Evolutionary conservation across 2,113 vertebrate genomes (phyloP).

Genomic region (Chlamydotis undulata): DNA sequence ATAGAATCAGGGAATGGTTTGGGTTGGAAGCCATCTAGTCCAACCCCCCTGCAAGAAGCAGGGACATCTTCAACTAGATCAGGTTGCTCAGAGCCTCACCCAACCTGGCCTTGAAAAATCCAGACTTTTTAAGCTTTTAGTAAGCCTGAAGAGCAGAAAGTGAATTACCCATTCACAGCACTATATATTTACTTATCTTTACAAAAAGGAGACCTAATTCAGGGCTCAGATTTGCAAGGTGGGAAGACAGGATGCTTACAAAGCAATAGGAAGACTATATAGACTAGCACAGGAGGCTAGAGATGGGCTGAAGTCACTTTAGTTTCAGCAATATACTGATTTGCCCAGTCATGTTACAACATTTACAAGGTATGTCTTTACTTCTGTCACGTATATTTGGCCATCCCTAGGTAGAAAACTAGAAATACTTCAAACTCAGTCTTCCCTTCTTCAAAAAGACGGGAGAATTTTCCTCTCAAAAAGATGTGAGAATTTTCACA

Average conservation of each 20-base stretch:
- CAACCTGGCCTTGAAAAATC: too few species aligned
- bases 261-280: too few species aligned
- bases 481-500: neutral
- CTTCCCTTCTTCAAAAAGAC: neutral
- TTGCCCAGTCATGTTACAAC: neutral
- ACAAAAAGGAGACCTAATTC: neutral
- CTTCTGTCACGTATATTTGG: neutral
- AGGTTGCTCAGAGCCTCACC: too few species aligned
- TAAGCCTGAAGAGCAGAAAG: neutral
- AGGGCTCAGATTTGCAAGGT: neutral
- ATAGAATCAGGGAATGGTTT: too few species aligned
- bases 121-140: neutral
- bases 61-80: too few species aligned
- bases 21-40: too few species aligned
- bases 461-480: neutral
- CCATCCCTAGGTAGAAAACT: neutral
- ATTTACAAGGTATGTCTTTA: neutral
- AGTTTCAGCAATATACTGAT: neutral
- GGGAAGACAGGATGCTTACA: neutral
- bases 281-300: neutral
- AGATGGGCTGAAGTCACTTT: neutral
- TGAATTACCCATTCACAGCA: neutral
- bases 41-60: too few species aligned
- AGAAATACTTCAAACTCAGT: neutral
- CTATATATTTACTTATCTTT: neutral